phyloP scores from a whole-genome alignment of 2,888 invertebrate genomes.

The Nebria salina region DNA sequence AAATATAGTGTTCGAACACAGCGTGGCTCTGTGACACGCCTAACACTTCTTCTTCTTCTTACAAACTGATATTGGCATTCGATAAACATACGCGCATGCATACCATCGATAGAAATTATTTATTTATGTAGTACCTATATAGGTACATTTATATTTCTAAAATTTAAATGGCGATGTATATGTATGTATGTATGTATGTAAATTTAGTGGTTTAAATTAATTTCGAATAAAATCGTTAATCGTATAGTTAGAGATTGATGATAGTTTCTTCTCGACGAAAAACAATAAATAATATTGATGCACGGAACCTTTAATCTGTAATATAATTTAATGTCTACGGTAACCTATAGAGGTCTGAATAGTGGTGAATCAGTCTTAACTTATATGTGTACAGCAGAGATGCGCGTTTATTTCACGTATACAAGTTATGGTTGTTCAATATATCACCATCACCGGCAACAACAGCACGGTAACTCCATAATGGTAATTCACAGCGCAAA shows the following conservation, averaged over 20 bases:
- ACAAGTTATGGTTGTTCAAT: conserved; percentile 27
- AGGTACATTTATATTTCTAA: too few relatives aligned
- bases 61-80: neutral
- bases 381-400: neutral
- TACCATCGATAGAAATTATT: too few relatives aligned
- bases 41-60: neutral
- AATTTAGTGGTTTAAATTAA: too few relatives aligned
- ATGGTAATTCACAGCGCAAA: conserved; percentile 37
- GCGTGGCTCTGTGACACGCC: neutral
- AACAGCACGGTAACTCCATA: neutral
- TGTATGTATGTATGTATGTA: too few relatives aligned
- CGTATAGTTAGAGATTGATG: neutral
- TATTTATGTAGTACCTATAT: too few relatives aligned
- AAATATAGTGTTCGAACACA: conserved; percentile 25
- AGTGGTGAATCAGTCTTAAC: conserved; percentile 11
- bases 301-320: conserved; percentile 6
- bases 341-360: neutral
- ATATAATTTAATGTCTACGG: conserved; percentile 13
- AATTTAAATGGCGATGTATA: too few relatives aligned
- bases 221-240: neutral
- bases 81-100: neutral
- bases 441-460: conserved; percentile 35
- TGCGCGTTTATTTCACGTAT: conserved; percentile 25
- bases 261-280: neutral
- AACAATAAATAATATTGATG: conserved; percentile 12